Evolutionary conservation across 2,888 invertebrate genomes (phyloP).

Genomic region (Leptinotarsa rubiginosa): DNA sequence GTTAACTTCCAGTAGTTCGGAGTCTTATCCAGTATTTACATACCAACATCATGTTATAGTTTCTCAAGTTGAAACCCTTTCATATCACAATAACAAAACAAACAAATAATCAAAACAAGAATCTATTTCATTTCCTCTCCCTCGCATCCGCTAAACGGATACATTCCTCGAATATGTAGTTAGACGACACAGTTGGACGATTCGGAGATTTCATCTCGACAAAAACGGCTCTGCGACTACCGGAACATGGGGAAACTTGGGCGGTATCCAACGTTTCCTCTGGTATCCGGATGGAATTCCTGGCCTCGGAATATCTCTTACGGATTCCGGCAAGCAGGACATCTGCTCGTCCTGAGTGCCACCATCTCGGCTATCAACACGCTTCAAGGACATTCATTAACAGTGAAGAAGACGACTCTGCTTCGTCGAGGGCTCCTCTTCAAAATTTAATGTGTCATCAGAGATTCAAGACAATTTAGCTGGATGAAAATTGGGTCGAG

Average conservation of each 20-base stretch:
- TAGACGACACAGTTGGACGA: slow-evolving; percentile 11
- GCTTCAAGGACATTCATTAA: slow-evolving; percentile 33
- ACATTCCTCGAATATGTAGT: slow-evolving; percentile 17
- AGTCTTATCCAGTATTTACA: too few relatives aligned
- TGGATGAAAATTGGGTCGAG: neutral
- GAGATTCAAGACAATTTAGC: neutral
- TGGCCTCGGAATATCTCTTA: slow-evolving; percentile 18
- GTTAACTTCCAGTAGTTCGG: too few relatives aligned
- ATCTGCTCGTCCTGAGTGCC: slow-evolving; percentile 22
- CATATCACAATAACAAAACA: neutral
- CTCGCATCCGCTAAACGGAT: slow-evolving; percentile 4
- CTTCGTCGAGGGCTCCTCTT: neutral
- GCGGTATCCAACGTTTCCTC: slow-evolving; percentile 25
- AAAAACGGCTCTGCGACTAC: neutral
- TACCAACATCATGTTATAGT: too few relatives aligned
- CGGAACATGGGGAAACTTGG: slow-evolving; percentile 19
- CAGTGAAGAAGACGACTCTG: neutral
- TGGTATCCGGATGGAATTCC: slow-evolving; percentile 26
- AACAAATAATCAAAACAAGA: neutral
- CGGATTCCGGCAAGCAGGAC: slow-evolving; percentile 25
- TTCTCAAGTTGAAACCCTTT: neutral
- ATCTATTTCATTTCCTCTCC: slow-evolving; percentile 10
- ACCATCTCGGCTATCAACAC: slow-evolving; percentile 29
- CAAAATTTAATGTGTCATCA: slow-evolving; percentile 7
- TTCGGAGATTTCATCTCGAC: slow-evolving; percentile 14